Base-by-base conservation (phyloP, 2,113 vertebrate genomes). In the Calonectris borealis region DNA sequence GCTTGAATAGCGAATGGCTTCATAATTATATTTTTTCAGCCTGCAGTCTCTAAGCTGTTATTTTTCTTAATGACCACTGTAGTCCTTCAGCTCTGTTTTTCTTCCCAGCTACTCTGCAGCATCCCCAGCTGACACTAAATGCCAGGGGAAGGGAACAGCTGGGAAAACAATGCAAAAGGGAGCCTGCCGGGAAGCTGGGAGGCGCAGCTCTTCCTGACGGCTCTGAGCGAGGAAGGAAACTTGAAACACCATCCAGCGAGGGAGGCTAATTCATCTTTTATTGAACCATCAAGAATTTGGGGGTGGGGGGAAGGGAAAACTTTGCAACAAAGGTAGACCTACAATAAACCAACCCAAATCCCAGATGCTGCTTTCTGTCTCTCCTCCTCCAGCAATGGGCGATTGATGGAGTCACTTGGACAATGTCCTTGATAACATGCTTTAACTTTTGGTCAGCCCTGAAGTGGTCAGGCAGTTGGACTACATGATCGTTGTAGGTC, bases 21-120 rank as follows among this genome's bases (percentile, higher is more conserved):
- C 73, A 72, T 97, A 96, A 95, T 91, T 89, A 84, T 69, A 83
- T 96, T 91, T 97, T 97, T 96, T 82, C 85, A 92, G 72, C 68
- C 38, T 91, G 38, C 26, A 1, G 64, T 79, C 61, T 82, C 92
- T 71, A 93, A 96, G 93, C 77, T 91, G 92, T 94, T 97, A 83
- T 94, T 94, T 93, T 79, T 84, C 91, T 86, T 94, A 95, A 93
- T 75, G 79, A 83, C 79, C 52, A 65, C 38, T 79, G 81, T 91
- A 82, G 83, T 81, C 21, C 36, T 86, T 88, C 75, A 86, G 44
- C 52, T 84, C 72, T 96, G 87, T 93, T 95, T 94, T 94, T 60
- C 90, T 55, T 95, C 68, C 32, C 40, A 68, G 36, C 79, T 65
- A 61, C 38, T 34, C 54, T n/a, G 49, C 42, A 72, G 86, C 64